A percentile compares a stretch with the other conserved stretches of the same genome.
These are phyloP conservation scores for Noturus placidus DNA, from an alignment of 2,113 vertebrate genomes.

Conservation along the genomic window DNA sequence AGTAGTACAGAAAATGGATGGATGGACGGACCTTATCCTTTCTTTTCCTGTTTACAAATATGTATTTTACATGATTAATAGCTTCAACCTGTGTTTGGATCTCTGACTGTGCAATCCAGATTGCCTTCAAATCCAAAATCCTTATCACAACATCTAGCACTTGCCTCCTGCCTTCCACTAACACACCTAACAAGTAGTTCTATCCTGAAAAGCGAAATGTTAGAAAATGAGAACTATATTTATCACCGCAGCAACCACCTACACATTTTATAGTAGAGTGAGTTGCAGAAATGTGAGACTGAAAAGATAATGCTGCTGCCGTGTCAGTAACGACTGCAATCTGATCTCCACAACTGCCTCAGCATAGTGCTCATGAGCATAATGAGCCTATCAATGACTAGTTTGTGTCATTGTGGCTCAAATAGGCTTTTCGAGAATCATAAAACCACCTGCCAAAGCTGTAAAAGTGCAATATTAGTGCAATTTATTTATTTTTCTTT, in stretches of 20 bases:
- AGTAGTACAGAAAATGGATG: no score
- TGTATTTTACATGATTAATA: not conserved
- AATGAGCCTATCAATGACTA: slow-evolving; percentile 13
- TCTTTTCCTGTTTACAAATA: not conserved
- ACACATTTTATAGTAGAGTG: slow-evolving; percentile 20
- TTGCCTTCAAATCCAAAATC: not conserved
- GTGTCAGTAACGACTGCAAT: slow-evolving; percentile 6
- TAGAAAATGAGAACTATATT: slow-evolving; percentile 3
- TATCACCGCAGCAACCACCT: slow-evolving; percentile 25
- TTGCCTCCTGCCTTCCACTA: slow-evolving; percentile 3
- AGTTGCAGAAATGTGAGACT: slow-evolving; percentile 25
- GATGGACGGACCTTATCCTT: no score
- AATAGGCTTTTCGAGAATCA: no score
- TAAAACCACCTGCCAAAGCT: not conserved
- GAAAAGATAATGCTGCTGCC: slow-evolving; percentile 14
- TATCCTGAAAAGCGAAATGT: slow-evolving; percentile 8
- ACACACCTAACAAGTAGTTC: not conserved
- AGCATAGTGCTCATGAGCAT: not conserved
- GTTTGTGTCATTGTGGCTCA: not conserved
- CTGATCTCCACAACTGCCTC: not conserved
- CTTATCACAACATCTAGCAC: slow-evolving; percentile 5
- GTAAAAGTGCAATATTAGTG: not conserved
- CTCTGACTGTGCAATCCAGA: not conserved
- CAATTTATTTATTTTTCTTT: not conserved
- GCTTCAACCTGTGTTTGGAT: not conserved